Conservation (phyloP, 2,797 vertebrate genomes). For the Neostethus bicornis region DNA sequence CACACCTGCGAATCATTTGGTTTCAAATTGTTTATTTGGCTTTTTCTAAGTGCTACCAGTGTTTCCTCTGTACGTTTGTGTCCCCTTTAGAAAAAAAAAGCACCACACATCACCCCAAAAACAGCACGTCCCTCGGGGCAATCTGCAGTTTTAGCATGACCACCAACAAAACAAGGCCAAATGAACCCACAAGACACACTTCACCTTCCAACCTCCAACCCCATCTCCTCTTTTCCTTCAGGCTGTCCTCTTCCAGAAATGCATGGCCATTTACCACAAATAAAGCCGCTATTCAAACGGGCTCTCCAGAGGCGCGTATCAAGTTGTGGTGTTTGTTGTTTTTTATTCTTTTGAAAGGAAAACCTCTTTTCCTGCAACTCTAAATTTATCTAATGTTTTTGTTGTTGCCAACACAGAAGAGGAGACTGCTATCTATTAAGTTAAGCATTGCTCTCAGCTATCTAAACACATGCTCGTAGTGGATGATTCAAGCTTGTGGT, state of each 20-base stretch:
- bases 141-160: constrained; percentile 53
- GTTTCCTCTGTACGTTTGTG: constrained; percentile 77
- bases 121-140: constrained; percentile 61
- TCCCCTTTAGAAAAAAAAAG: constrained; percentile 46
- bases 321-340: constrained; percentile 45
- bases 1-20: constrained; percentile 87
- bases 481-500: constrained; percentile 52
- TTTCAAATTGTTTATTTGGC: constrained; percentile 82
- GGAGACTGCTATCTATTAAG: constrained; percentile 56
- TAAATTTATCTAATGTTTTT: constrained; percentile 48
- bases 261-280: constrained; percentile 58
- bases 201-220: constrained; percentile 28
- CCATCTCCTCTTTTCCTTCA: constrained; percentile 33
- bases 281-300: constrained; percentile 62
- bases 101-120: constrained; percentile 39
- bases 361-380: constrained; percentile 39
- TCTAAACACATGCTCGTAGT: constrained; percentile 36
- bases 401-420: constrained; percentile 47
- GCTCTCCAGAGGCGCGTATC: constrained; percentile 45
- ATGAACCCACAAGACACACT: constrained; percentile 72
- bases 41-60: constrained; percentile 81
- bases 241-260: constrained; percentile 65
- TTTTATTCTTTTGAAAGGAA: constrained; percentile 44
- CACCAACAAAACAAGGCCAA: constrained; percentile 64
- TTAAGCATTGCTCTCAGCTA: constrained; percentile 42